Evolutionary conservation across 1,140 invertebrate genomes (phyloP), one percentile per base, ranked within the genome.

Genomic region (Drosophila serrata): DNA sequence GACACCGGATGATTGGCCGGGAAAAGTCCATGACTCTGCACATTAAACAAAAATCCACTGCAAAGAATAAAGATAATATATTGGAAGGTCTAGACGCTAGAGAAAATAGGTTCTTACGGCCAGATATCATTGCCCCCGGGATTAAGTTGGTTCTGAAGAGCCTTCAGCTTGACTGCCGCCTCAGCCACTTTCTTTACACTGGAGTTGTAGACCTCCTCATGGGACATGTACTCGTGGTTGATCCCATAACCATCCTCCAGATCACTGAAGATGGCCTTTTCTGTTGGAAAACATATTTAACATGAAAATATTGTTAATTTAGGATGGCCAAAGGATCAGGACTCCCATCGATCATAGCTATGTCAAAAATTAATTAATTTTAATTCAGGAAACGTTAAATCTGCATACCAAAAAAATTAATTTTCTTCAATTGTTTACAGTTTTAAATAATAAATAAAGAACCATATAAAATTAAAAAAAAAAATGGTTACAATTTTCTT

Each of bases 121-220:
- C 95, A 96, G 90, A 95, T 95, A 65, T 96, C 95, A 92, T 96
- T 95, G 62, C 95, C 95, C 48, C 94, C 95, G 46, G 94, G 95
- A 91, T 95, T 95, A 6, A 95, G 94, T 75, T 95, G 93, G 37
- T 95, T 94, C 78, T 96, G 95, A 31, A 96, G 91, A 40, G 95
- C 93, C 65, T 95, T 94, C 13, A 97, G 94, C 93, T 97, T 96
- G 76, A 95, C 93, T 69, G 97, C 94, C 35, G 97, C 88, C 13
- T 94, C 93, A 79, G 95, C 96, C 33, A 96, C 95, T 93, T 97
- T 97, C 73, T 95, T 94, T 0, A 98, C 93, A 9, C 95, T 95
- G 77, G 96, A 94, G 87, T 97, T 96, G 93, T 98, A 98, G 74
- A 96, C 95, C 85, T 98, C 96, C 88, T 97, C 97, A 81, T 98